Evolutionary conservation across 2,888 invertebrate species (phyloP).

Genomic region (Melinopterus prodromus): DNA sequence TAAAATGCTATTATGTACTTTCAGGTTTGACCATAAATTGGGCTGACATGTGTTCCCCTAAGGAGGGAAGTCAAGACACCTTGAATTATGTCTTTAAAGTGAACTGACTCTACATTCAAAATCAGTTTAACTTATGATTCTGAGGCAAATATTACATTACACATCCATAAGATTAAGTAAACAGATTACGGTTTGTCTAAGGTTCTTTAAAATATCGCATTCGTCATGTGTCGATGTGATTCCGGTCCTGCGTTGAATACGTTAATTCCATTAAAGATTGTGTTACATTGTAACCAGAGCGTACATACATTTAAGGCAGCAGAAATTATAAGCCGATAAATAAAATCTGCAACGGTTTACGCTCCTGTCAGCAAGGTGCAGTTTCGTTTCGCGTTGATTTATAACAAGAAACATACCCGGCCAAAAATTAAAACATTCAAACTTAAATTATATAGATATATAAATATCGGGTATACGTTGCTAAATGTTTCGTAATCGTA

Average conservation of each 20-base stretch:
- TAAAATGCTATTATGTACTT: no score
- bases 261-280: not conserved
- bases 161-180: no score
- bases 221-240: not conserved
- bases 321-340: not conserved
- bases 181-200: no score
- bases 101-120: no score
- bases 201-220: not conserved
- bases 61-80: no score
- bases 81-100: no score
- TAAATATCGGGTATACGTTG: not conserved
- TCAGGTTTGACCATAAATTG: no score
- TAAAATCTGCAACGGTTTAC: not conserved
- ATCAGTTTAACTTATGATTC: no score
- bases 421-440: not conserved
- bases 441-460: not conserved
- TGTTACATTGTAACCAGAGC: not conserved
- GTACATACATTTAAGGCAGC: not conserved
- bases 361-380: not conserved
- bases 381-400: not conserved
- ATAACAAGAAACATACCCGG: not conserved
- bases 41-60: no score
- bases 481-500: not conserved
- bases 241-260: not conserved
- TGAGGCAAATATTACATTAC: no score